Evolutionary conservation across 2,888 invertebrate species (phyloP), one percentile per base, ranked within the genome.

Genomic region (Myopa testacea): DNA sequence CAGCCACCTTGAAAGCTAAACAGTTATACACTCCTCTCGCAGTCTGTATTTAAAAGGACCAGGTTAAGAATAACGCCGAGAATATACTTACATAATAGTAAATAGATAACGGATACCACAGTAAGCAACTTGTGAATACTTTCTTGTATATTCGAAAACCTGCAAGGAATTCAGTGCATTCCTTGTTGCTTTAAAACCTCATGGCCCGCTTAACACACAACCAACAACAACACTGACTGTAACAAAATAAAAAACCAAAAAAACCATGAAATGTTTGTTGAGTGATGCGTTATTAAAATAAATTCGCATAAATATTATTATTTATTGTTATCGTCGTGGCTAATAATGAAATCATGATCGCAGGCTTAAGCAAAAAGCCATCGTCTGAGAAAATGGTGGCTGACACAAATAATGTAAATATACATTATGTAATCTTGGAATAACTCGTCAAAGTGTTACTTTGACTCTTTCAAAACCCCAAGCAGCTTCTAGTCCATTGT

Each of bases 321-420:
- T 26, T 26, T 26, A 26, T 26, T 26, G 26, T 26, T 26, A 26
- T 26, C 2, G 26, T 69, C 82, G 78, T 77, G 81, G 79, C 78
- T 84, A 84, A 83, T 84, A 84, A 86, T 87, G 87, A 86, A 87
- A 87, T 87, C 87, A 87, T 87, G 87, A 87, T 87, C 87, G 84
- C 83, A 83, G 84, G 85, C 81, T 81, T 82, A 84, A 85, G 82
- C 86, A 86, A 84, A 40, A 37, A 85, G 83, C 84, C 83, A 81
- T 26, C 26, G 1, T 1, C 26, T 26, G 26, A 26, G 26, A 26
- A 26, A 26, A 26, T 26, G 2, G 26, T 26, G 26, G 26, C 26
- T 26, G 26, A 26, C 26, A 26, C 26, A 26, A 26, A 26, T 26
- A 26, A 26, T 26, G 26, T 26, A 26, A 26, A 26, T 26, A 26